Conservation (phyloP, 2,113 vertebrate genomes). For the Sapajus apella region DNA sequence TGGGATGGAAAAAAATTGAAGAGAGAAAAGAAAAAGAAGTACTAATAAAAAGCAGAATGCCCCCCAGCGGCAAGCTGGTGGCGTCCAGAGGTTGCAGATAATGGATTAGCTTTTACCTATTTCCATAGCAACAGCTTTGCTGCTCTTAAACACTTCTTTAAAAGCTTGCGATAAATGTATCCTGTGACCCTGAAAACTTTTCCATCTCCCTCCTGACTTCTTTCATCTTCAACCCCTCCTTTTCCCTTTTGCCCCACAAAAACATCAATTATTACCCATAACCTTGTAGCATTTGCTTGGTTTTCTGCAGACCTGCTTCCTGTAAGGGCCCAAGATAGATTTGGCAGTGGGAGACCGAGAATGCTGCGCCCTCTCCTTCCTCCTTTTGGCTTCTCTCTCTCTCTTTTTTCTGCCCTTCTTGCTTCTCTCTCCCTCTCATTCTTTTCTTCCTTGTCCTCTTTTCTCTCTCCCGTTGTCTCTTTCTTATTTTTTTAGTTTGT, state of each 20-base stretch:
- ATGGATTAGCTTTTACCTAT: slow-evolving; percentile 82
- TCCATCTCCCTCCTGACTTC: slow-evolving; percentile 76
- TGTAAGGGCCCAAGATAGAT: slow-evolving; percentile 11
- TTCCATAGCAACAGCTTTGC: slow-evolving; percentile 82
- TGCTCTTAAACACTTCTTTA: slow-evolving; percentile 82
- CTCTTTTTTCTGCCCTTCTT: not conserved
- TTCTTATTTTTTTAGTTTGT: not conserved
- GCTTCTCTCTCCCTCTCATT: not conserved
- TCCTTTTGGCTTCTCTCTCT: not conserved
- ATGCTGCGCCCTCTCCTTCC: not conserved
- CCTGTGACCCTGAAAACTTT: slow-evolving; percentile 81
- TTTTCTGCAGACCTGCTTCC: slow-evolving; percentile 55
- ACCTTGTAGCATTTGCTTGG: slow-evolving; percentile 53
- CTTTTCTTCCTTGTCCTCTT: not conserved
- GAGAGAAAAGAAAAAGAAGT: slow-evolving; percentile 62
- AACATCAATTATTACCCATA: slow-evolving; percentile 77
- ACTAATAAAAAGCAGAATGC: slow-evolving; percentile 74
- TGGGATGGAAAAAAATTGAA: slow-evolving; percentile 53
- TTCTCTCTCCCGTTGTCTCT: not conserved
- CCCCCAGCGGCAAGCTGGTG: slow-evolving; percentile 76
- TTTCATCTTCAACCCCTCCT: slow-evolving; percentile 79
- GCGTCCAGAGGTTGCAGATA: slow-evolving; percentile 80
- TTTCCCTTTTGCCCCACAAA: slow-evolving; percentile 75
- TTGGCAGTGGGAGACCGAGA: not conserved
- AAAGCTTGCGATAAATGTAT: slow-evolving; percentile 82